Evolutionary conservation across 2,113 vertebrate species (phyloP), one percentile per base, ranked within the genome.

Genomic region (Albula glossodonta): DNA sequence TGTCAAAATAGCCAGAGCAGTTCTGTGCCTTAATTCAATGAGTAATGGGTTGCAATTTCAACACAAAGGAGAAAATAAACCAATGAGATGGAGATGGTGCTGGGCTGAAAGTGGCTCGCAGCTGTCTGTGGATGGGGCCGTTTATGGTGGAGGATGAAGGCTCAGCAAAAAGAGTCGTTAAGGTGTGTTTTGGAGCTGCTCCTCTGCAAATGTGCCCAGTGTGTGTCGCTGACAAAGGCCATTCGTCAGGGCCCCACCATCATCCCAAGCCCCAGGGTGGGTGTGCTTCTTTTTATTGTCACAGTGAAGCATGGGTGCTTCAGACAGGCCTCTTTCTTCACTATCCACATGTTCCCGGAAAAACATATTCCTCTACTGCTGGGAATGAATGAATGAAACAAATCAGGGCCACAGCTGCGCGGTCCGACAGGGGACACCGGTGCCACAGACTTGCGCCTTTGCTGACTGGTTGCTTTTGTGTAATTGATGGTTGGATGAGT

Each of bases 131-230:
- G 70, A 25, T 77, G 9, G 22, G 51, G n/a, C 51, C 80, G 5
- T 82, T 51, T 80, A 80, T 51, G 3, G 13, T 10, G 19, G 4
- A 0, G 31, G 25, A 12, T 15, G 50, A 31, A 0, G 22, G 19
- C n/a, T 84, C 70, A 78, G 49, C 70, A 78, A 31, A 84, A 22
- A 56, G 19, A 9, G 25, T 48, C 83, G 53, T 84, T 78, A 78
- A 31, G 50, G n/a, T 41, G 25, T 5, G 22, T 41, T n/a, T 7
- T 15, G 4, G 52, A 15, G 31, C 2, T 5, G 52, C 5, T 1
- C 12, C 60, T 25, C 82, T 83, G 31, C 60, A 63, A 66, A 60
- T 83, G 13, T n/a, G 25, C 48, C 19, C 11, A 70, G 49, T 31
- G 41, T 83, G 82, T 56, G 12, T 70, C 60, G 31, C 31, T 41